Conservation (phyloP, 2,888 invertebrate species). For the Drosophila percnosoma region DNA sequence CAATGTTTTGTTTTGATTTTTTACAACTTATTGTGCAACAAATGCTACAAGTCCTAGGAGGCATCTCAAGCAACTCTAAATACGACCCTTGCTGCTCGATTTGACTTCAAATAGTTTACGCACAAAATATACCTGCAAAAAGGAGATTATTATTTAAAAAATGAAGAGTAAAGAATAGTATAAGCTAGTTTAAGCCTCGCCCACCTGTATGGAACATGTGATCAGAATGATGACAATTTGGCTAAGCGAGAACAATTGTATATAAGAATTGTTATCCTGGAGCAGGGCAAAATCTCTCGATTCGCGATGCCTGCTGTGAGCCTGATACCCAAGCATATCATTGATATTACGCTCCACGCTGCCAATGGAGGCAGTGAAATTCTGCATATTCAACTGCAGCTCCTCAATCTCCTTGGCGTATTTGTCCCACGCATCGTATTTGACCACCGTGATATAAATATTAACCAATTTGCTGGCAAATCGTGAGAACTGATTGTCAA, state of each 20-base stretch:
- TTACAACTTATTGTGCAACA: constrained; percentile 34
- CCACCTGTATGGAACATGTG: constrained; percentile 91
- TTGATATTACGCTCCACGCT: constrained; percentile 94
- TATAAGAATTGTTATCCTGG: constrained; percentile 92
- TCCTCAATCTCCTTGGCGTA: constrained; percentile 95
- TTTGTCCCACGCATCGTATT: constrained; percentile 97
- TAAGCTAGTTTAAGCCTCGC: background rate
- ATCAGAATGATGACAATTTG: constrained; percentile 93
- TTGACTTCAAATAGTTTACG: constrained; percentile 94
- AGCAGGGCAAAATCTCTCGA: constrained; percentile 93
- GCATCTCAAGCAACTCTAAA: constrained; percentile 60
- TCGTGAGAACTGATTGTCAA: constrained; percentile 96
- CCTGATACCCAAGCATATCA: constrained; percentile 93
- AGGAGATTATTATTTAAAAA: background rate
- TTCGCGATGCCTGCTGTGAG: constrained; percentile 92
- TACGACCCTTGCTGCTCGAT: constrained; percentile 86
- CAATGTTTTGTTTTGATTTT: constrained; percentile 13
- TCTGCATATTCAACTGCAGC: constrained; percentile 93
- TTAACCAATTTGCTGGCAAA: constrained; percentile 96
- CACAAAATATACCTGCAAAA: constrained; percentile 93
- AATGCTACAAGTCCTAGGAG: constrained; percentile 8
- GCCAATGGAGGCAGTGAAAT: constrained; percentile 92
- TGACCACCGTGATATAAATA: constrained; percentile 94
- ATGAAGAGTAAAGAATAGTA: background rate
- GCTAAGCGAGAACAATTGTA: constrained; percentile 94